Conservation (phyloP, 2,113 vertebrate species). For the Cyrtonyx montezumae region DNA sequence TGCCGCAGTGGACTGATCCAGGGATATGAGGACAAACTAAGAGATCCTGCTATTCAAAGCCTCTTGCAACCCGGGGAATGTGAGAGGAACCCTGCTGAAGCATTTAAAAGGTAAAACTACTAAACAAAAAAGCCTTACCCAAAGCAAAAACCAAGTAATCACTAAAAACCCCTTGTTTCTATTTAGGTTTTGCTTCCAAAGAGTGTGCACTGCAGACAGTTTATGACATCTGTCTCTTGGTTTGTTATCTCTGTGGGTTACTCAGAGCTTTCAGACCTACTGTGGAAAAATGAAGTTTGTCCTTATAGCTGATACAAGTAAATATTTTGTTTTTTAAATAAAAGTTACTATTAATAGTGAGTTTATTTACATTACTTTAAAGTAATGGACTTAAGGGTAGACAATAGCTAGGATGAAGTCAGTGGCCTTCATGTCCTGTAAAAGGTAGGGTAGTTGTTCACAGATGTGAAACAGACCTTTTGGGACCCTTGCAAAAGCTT, state of each 20-base stretch:
- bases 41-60: conserved; percentile 88
- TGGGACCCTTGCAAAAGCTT: not conserved
- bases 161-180: not conserved
- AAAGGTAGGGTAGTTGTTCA: not conserved
- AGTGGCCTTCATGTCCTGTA: not conserved
- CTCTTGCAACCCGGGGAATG: conserved; percentile 91
- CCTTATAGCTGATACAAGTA: conserved; percentile 8
- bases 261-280: not conserved
- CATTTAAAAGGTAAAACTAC: conserved; percentile 91
- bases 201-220: not conserved
- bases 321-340: not conserved
- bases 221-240: not conserved
- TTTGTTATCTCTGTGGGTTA: not conserved
- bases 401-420: not conserved
- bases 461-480: not conserved
- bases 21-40: conserved; percentile 92
- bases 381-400: not conserved
- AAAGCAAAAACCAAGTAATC: conserved; percentile 41
- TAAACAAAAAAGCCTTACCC: rapidly evolving
- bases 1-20: conserved; percentile 86
- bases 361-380: conserved; percentile 24
- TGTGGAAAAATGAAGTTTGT: not conserved
- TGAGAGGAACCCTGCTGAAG: conserved; percentile 94
- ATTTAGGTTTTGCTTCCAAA: conserved; percentile 9
- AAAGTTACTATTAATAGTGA: conserved; percentile 33